Conservation (phyloP, 2,888 invertebrate genomes). For the Euproctis similis region DNA sequence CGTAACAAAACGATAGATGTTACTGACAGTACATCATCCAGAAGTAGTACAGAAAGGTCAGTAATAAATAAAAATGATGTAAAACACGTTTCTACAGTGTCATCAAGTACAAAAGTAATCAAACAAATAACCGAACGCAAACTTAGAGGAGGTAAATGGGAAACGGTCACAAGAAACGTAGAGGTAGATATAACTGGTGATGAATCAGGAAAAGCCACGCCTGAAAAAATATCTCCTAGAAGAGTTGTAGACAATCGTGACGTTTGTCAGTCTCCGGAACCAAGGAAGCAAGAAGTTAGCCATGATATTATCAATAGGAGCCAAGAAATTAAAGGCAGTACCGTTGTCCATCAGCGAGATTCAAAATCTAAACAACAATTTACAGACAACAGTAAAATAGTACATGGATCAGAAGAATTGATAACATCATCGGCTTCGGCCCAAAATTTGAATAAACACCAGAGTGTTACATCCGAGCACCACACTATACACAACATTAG, state of each 20-base stretch:
- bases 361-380: conserved; percentile 35
- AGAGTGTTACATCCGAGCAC: conserved; percentile 17
- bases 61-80: conserved; percentile 42
- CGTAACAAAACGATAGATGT: conserved; percentile 27
- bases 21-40: conserved; percentile 34
- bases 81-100: conserved; percentile 40
- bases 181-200: conserved; percentile 77
- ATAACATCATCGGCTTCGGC: conserved; percentile 26
- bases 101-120: conserved; percentile 69
- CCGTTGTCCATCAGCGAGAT: conserved; percentile 28
- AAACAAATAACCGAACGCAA: conserved; percentile 76
- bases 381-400: conserved; percentile 23
- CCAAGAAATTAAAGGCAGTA: conserved; percentile 11
- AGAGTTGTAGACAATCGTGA: conserved; percentile 24
- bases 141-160: conserved; percentile 64
- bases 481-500: conserved; percentile 27
- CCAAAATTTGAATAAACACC: conserved; percentile 25
- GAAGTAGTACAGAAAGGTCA: conserved; percentile 37
- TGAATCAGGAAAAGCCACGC: conserved; percentile 22
- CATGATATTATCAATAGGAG: conserved; percentile 25
- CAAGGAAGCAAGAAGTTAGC: conserved; percentile 31
- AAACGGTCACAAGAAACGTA: conserved; percentile 76
- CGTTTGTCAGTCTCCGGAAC: conserved; percentile 34
- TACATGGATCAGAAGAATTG: conserved; percentile 30
- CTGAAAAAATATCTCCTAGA: conserved; percentile 13